Evolutionary conservation across 2,888 invertebrate genomes (phyloP).

Genomic region (Nomada goodeniana): DNA sequence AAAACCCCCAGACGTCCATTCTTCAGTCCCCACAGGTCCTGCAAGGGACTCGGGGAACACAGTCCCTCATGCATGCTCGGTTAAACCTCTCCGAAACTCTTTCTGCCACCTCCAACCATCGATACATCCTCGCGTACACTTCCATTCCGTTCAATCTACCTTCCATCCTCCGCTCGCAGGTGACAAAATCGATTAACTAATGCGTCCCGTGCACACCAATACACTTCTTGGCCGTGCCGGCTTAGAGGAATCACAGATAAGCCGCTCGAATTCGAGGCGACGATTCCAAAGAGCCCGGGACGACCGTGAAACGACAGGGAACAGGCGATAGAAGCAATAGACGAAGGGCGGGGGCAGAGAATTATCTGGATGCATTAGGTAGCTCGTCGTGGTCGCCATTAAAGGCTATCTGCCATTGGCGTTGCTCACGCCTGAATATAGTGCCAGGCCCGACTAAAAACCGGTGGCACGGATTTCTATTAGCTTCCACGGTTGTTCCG

Average conservation of each 20-base stretch:
- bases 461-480: constrained; percentile 67
- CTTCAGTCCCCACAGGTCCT: constrained; percentile 10
- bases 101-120: constrained; percentile 43
- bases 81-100: constrained; percentile 47
- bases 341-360: constrained; percentile 41
- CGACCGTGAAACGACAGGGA: constrained; percentile 61
- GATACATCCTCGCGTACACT: constrained; percentile 39
- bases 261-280: constrained; percentile 38
- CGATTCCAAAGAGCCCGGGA: constrained; percentile 31
- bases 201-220: constrained; percentile 36
- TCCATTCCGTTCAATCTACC: background rate
- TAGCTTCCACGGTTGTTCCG: constrained; percentile 36
- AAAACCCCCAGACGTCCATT: background rate
- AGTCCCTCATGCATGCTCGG: constrained; percentile 52
- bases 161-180: constrained; percentile 41
- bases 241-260: constrained; percentile 66
- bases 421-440: constrained; percentile 78
- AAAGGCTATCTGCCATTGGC: constrained; percentile 76
- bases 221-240: constrained; percentile 53
- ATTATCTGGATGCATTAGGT: constrained; percentile 79
- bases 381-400: constrained; percentile 74
- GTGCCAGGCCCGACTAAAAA: constrained; percentile 64
- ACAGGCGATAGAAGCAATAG: background rate
- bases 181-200: constrained; percentile 55
- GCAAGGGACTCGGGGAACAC: constrained; percentile 20